Conservation (phyloP, 30 jellyfish, hydroid and myxozoan genomes). For the Mastigias papua region DNA sequence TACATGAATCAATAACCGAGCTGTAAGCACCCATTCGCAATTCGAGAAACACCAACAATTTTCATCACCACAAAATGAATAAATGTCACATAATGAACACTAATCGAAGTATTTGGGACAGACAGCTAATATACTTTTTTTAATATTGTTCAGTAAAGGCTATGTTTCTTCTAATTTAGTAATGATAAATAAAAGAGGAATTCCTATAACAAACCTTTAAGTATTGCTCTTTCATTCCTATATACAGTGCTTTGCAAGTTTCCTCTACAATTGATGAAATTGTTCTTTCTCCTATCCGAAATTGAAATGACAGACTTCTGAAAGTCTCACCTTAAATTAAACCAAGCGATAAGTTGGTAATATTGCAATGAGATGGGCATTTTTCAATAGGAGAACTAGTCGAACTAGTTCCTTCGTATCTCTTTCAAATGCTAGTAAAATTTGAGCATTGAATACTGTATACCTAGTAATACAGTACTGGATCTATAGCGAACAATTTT, state of each 20-base stretch:
- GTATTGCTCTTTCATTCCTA: conserved; percentile 30
- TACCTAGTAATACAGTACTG: not conserved
- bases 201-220: conserved; percentile 23
- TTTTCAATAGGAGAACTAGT: not conserved
- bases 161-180: no score
- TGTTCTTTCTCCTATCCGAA: conserved; percentile 37
- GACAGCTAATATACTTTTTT: no score
- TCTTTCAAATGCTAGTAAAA: not conserved
- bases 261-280: conserved; percentile 28
- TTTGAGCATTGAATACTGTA: not conserved
- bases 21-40: conserved; percentile 18
- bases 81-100: no score
- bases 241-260: conserved; percentile 34
- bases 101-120: no score
- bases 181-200: not conserved
- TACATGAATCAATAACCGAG: conserved; percentile 2
- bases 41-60: not conserved
- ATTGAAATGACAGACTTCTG: conserved; percentile 39
- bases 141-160: no score
- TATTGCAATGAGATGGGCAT: not conserved
- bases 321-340: conserved; percentile 32
- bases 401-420: no score
- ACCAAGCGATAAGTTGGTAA: not conserved
- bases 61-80: not conserved
- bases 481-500: not conserved